Base-by-base conservation (phyloP, 2,888 invertebrate species). In the Galerucella calmariensis region DNA sequence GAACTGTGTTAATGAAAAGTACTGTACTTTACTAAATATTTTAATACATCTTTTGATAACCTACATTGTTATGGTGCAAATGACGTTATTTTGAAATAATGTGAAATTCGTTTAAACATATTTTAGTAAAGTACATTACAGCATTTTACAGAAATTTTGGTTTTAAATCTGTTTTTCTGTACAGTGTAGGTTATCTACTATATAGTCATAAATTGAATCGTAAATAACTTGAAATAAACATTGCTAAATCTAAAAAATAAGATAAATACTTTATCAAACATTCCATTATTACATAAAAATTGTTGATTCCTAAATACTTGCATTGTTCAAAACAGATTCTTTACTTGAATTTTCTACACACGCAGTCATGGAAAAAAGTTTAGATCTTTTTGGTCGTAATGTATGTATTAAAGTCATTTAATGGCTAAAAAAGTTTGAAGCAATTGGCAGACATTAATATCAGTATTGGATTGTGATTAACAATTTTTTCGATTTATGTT, bases 51-150 rank as follows among this genome's bases (percentile, higher is more conserved):
- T 58, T 58, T 58, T 20, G 5, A 16, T 58, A 16, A 58, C 20
- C 10, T 20, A 10, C 14, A 58, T 16, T 58, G 11, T 20, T 20
- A 14, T 16, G 9, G 56, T 56, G n/a, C 9, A 16, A 56, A 56
- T 56, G 9, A 56, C 56, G 56, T 9, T 35, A 35, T 35, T 35
- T 35, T 35, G 35, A 35, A 35, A 35, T 5, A 5, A 5, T 35
- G 5, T 35, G 6, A 35, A 35, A 35, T 35, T 14, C 20, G 5
- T 56, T 8, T 58, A 58, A 16, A 58, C 2, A 0, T 62, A 41
- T 41, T 62, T 56, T 16, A 46, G 63, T 65, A 65, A 65, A 65
- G 46, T 65, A 65, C 63, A 16, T 27, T 65, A 65, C 63, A 46
- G 16, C 5, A 41, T 27, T 16, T 65, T 41, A 44, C 35, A 6